Conservation (phyloP, 2,888 invertebrate genomes). For the Scaptomyza cyrtandrae region DNA sequence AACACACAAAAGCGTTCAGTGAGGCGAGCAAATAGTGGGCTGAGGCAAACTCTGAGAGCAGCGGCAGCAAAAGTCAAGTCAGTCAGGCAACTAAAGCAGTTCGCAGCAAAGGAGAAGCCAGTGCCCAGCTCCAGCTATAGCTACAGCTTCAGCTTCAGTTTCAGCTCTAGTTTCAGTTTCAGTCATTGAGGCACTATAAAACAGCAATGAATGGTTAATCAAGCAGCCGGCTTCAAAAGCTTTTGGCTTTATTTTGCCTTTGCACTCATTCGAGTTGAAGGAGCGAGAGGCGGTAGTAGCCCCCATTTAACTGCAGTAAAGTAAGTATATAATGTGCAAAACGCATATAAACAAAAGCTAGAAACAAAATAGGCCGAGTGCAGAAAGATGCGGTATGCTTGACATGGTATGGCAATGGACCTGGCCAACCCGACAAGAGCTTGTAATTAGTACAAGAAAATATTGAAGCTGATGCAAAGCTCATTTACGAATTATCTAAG, state of each 20-base stretch:
- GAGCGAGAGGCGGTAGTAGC: slow-evolving; percentile 21
- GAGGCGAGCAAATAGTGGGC: slow-evolving; percentile 55
- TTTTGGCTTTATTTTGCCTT: slow-evolving; percentile 71
- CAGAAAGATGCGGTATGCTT: slow-evolving; percentile 30
- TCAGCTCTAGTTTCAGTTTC: slow-evolving; percentile 50
- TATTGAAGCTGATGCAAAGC: slow-evolving; percentile 8
- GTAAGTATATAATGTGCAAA: slow-evolving; percentile 47
- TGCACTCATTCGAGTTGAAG: slow-evolving; percentile 46
- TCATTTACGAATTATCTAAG: slow-evolving; percentile 19
- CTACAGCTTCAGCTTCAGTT: slow-evolving; percentile 27
- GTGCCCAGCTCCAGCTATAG: slow-evolving; percentile 19
- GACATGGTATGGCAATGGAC: slow-evolving; percentile 35
- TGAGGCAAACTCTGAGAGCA: slow-evolving; percentile 22
- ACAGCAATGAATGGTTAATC: slow-evolving; percentile 78
- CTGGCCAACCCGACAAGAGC: slow-evolving; percentile 13
- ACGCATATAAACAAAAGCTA: slow-evolving; percentile 57
- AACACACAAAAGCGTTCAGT: slow-evolving; percentile 66
- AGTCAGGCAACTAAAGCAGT: slow-evolving; percentile 42
- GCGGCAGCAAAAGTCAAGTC: slow-evolving; percentile 60
- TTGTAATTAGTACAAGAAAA: slow-evolving; percentile 38
- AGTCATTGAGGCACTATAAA: slow-evolving; percentile 71
- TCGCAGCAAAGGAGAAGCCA: slow-evolving; percentile 19
- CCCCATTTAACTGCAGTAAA: slow-evolving; percentile 41
- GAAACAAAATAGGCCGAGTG: slow-evolving; percentile 61
- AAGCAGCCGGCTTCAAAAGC: slow-evolving; percentile 74